A percentile compares a stretch with the other conserved stretches of the same genome.
phyloP scores from a whole-genome alignment of 2,797 vertebrate species.

The Leptoclinus maculatus region DNA sequence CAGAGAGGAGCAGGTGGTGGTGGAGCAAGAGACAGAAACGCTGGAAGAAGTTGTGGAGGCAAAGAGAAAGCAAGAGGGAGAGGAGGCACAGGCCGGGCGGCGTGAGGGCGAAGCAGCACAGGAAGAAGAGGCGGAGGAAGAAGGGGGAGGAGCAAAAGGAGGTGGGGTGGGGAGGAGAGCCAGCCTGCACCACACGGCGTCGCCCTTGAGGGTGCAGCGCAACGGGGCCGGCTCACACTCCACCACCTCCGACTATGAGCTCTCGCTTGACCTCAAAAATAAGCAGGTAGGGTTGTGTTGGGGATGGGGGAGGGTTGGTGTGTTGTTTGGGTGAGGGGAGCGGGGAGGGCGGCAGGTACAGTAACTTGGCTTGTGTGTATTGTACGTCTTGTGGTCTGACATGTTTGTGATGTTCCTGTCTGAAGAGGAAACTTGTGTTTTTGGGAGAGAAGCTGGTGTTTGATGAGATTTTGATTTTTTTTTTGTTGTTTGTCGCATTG shows the following conservation, averaged over 20 bases:
- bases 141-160: constrained; percentile 81
- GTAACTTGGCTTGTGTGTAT: constrained; percentile 56
- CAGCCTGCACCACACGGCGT: constrained; percentile 92
- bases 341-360: constrained; percentile 24
- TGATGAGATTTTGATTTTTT: constrained; percentile 18
- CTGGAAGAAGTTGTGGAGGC: constrained; percentile 51
- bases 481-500: constrained; percentile 1
- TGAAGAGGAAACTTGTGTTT: constrained; percentile 38
- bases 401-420: constrained; percentile 62
- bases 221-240: constrained; percentile 93
- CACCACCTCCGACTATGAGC: constrained; percentile 95
- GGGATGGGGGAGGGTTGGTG: constrained; percentile 68
- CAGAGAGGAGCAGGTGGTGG: constrained; percentile 43
- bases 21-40: constrained; percentile 54
- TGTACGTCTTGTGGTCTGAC: constrained; percentile 70
- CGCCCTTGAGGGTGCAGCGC: constrained; percentile 92
- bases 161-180: constrained; percentile 87
- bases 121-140: constrained; percentile 72
- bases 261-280: constrained; percentile 99
- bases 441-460: constrained; percentile 26
- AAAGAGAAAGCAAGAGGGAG: constrained; percentile 61
- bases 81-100: constrained; percentile 35
- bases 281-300: constrained; percentile 93
- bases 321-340: constrained; percentile 44
- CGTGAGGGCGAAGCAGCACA: constrained; percentile 42